Conservation (phyloP, 1,140 invertebrate species). For the Contarinia nasturtii region DNA sequence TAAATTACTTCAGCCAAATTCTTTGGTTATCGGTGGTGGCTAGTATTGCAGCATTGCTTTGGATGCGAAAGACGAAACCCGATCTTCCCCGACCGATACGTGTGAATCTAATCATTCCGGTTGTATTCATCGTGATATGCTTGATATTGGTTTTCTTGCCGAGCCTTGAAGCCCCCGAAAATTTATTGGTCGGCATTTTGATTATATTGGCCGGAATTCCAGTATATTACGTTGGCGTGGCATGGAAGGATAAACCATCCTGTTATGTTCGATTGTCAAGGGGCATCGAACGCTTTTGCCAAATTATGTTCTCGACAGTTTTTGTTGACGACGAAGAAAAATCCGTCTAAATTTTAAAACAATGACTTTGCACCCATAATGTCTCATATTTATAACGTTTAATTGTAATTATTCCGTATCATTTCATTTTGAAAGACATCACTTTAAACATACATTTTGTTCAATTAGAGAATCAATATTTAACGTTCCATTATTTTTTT, state of each 20-base stretch:
- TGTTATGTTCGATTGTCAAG: constrained; percentile 14
- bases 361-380: too few species aligned
- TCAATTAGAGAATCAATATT: too few species aligned
- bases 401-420: too few species aligned
- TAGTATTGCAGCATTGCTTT: constrained; percentile 58
- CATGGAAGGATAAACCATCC: constrained; percentile 58
- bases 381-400: too few species aligned
- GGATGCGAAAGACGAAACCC: constrained; percentile 49
- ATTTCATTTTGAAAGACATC: too few species aligned
- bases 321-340: constrained; percentile 13
- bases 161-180: constrained; percentile 51
- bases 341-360: neutral
- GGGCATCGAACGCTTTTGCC: constrained; percentile 15
- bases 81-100: constrained; percentile 60
- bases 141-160: constrained; percentile 67
- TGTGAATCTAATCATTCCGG: constrained; percentile 61
- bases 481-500: too few species aligned
- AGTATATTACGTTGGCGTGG: constrained; percentile 73
- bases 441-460: too few species aligned
- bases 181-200: constrained; percentile 62
- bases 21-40: constrained; percentile 60
- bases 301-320: constrained; percentile 19
- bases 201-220: constrained; percentile 81
- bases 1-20: constrained; percentile 63
- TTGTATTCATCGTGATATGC: constrained; percentile 68